phyloP scores from a whole-genome alignment of 2,888 invertebrate genomes.

The Eueremaeus valkanovi region DNA sequence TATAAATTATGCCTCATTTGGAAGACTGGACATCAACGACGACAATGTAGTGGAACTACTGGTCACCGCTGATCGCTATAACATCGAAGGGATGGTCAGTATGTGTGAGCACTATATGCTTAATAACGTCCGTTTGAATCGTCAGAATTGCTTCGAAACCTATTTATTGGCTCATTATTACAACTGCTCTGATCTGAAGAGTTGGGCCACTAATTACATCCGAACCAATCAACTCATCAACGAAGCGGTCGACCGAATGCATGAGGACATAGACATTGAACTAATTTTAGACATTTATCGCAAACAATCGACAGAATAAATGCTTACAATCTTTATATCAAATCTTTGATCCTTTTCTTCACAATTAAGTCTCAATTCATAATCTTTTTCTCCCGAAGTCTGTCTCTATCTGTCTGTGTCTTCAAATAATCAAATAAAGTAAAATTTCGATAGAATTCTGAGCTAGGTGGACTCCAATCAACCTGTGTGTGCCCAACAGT shows the following conservation, averaged over 20 bases:
- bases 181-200: conserved; percentile 8
- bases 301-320: no score
- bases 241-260: not conserved
- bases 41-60: not conserved
- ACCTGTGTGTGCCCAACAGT: no score
- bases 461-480: no score
- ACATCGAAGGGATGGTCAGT: not conserved
- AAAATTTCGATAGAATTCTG: no score
- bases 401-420: no score
- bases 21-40: not conserved
- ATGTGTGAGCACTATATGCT: not conserved
- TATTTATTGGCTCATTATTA: conserved; percentile 24
- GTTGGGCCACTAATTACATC: not conserved
- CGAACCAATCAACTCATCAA: not conserved
- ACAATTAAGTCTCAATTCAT: no score
- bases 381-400: no score
- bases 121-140: not conserved
- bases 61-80: not conserved
- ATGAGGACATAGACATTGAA: not conserved
- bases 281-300: not conserved
- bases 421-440: no score
- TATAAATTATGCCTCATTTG: not conserved
- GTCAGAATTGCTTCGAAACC: not conserved
- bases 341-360: no score
- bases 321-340: no score